Conservation (phyloP, 2,888 invertebrate genomes). For the Tetheella fluctuosa region DNA sequence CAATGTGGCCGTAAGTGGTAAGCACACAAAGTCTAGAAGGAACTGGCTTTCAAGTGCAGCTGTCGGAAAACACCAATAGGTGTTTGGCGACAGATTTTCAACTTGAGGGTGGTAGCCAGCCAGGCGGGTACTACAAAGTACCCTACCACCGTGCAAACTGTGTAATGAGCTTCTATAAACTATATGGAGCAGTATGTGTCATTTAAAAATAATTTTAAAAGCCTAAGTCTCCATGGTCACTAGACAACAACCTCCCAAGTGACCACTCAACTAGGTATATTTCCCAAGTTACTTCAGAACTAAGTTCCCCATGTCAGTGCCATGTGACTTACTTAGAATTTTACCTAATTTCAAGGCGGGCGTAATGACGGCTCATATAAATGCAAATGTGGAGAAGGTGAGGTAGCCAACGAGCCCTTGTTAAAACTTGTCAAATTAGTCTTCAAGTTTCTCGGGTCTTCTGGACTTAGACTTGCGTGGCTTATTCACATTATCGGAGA, state of each 20-base stretch:
- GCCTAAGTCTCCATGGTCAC: not conserved
- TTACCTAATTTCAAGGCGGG: constrained; percentile 33
- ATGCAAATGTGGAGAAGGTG: constrained; percentile 44
- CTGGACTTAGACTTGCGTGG: constrained; percentile 21
- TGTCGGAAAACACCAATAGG: no score
- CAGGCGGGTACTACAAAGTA: no score
- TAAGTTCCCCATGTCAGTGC: not conserved
- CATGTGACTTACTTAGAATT: constrained; percentile 13
- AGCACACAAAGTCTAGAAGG: no score
- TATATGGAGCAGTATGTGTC: no score
- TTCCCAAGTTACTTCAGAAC: not conserved
- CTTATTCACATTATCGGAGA: constrained; percentile 12
- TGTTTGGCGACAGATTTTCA: no score
- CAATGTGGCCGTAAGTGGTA: no score
- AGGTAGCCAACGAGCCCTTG: constrained; percentile 37
- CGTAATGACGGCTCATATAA: constrained; percentile 41
- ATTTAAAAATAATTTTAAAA: no score
- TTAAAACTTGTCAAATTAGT: constrained; percentile 55
- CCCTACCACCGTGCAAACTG: no score
- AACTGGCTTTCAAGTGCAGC: no score
- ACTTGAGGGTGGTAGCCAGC: no score
- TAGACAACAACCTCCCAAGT: not conserved
- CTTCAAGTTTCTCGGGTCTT: constrained; percentile 34
- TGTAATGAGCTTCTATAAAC: no score
- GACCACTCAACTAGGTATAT: not conserved